These are phyloP conservation scores for Oostethus manadensis DNA, from an alignment of 2,113 vertebrate genomes.

Conservation along the genomic window DNA sequence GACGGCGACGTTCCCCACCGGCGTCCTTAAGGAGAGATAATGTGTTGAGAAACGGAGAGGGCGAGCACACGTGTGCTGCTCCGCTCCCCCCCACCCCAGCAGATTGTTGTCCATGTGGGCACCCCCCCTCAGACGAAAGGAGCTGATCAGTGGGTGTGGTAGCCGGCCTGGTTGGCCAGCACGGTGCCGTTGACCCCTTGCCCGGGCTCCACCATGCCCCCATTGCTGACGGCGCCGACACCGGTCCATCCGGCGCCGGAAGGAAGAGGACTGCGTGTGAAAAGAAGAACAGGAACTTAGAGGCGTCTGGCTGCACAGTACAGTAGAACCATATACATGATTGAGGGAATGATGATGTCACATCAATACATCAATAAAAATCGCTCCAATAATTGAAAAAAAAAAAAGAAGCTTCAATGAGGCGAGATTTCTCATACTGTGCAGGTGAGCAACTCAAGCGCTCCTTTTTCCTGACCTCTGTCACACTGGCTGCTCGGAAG, in stretches of 20 bases:
- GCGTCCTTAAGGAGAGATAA: constrained; percentile 44
- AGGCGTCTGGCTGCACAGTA: too few relatives aligned
- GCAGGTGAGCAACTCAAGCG: too few relatives aligned
- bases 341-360: too few relatives aligned
- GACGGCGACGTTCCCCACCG: constrained; percentile 37
- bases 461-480: too few relatives aligned
- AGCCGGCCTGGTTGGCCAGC: constrained; percentile 83
- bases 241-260: constrained; percentile 84
- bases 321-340: too few relatives aligned
- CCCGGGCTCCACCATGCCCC: constrained; percentile 71
- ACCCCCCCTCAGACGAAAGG: constrained; percentile 19
- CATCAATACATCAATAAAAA: too few relatives aligned
- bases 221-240: constrained; percentile 69
- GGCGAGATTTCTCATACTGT: too few relatives aligned
- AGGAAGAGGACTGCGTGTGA: constrained; percentile 78
- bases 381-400: too few relatives aligned
- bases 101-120: constrained; percentile 44
- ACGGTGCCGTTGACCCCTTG: constrained; percentile 87
- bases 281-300: too few relatives aligned
- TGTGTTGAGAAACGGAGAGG: constrained; percentile 42
- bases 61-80: constrained; percentile 33
- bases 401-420: too few relatives aligned
- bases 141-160: constrained; percentile 83
- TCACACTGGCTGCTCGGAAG: too few relatives aligned
- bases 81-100: constrained; percentile 21